Evolutionary conservation across 2,797 vertebrate species (phyloP).

Genomic region (Danio aesculapii): DNA sequence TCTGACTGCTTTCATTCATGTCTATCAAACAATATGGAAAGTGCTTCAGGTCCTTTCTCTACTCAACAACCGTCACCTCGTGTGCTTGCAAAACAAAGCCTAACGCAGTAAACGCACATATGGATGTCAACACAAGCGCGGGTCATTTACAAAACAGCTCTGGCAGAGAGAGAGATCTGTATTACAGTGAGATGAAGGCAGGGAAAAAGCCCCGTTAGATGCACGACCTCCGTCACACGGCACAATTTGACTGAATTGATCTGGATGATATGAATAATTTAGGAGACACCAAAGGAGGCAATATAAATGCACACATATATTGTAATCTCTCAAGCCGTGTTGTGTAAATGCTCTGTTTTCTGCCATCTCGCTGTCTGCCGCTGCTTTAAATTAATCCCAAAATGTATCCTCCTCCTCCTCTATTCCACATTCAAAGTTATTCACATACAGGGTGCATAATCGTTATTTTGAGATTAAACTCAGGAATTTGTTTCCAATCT

Average conservation of each 20-base stretch:
- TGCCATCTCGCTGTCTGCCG: conserved; percentile 60
- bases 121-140: conserved; percentile 65
- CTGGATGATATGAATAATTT: conserved; percentile 84
- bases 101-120: conserved; percentile 63
- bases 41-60: conserved; percentile 53
- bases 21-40: conserved; percentile 70
- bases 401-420: conserved; percentile 66
- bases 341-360: conserved; percentile 68
- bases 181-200: conserved; percentile 77
- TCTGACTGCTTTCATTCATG: conserved; percentile 70
- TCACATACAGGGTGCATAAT: conserved; percentile 76
- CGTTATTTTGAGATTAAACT: conserved; percentile 80
- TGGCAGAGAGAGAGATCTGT: conserved; percentile 66
- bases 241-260: conserved; percentile 76
- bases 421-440: conserved; percentile 75
- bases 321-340: conserved; percentile 75
- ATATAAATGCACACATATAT: conserved; percentile 87
- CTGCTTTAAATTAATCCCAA: conserved; percentile 76
- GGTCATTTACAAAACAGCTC: conserved; percentile 56
- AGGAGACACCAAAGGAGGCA: conserved; percentile 81
- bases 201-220: conserved; percentile 64
- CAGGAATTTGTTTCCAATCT: conserved; percentile 50
- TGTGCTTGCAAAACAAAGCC: conserved; percentile 70
- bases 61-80: conserved; percentile 63
- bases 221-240: conserved; percentile 68